Conservation (phyloP, 2,113 vertebrate genomes). For the Mionectes macconnelli region DNA sequence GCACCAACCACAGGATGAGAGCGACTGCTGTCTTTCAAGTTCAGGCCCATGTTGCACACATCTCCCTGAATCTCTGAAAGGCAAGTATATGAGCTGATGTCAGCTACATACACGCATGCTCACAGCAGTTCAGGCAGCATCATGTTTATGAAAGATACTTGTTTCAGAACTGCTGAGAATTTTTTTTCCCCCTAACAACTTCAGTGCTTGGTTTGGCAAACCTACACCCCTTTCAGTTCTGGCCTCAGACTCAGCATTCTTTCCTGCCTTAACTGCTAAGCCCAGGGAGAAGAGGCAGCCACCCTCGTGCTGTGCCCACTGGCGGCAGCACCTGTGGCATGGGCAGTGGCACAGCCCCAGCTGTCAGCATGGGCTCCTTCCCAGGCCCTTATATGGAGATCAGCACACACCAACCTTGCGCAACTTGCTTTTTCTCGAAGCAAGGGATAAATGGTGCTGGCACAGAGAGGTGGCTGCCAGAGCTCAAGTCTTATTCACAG, state of each 20-base stretch:
- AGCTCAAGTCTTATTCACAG: not conserved
- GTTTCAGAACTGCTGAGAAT: slow-evolving; percentile 37
- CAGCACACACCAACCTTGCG: fast-evolving
- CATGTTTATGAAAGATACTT: not conserved
- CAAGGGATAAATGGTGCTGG: not conserved
- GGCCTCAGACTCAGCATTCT: not conserved
- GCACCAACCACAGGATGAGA: not conserved
- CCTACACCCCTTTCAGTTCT: not conserved
- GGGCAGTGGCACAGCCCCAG: not conserved
- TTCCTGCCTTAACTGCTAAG: not conserved
- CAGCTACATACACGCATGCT: not conserved
- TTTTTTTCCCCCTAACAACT: not conserved
- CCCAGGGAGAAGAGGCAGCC: not conserved
- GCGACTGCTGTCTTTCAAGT: not conserved
- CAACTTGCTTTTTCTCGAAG: not conserved
- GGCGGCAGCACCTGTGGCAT: fast-evolving
- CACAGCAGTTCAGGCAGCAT: not conserved
- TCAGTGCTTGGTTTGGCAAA: not conserved
- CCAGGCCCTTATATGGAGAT: not conserved
- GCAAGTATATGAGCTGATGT: not conserved
- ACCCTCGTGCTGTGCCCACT: fast-evolving
- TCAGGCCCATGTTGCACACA: not conserved
- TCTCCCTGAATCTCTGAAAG: not conserved
- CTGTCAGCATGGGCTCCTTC: not conserved
- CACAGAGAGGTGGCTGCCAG: not conserved